Evolutionary conservation across 2,797 vertebrate species (phyloP), one percentile per base, ranked within the genome.

Genomic region (Gymnoscopelus braueri): DNA sequence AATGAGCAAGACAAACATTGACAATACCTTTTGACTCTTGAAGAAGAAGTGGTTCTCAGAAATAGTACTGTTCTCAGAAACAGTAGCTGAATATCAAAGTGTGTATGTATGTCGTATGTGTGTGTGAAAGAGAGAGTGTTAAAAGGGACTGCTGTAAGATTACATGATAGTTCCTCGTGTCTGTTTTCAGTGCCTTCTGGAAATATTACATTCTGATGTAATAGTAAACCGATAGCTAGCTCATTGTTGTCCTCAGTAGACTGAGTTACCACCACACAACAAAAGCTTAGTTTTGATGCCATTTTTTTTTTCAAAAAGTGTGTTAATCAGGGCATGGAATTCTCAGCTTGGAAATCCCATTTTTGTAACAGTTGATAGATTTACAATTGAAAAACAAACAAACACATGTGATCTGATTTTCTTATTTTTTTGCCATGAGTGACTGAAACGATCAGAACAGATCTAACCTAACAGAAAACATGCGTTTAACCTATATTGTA

Each of bases 321-420:
- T 57, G 60, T 13, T 59, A 7, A 35, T 52, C n/a, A 67, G 63
- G 54, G 8, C 2, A 32, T n/a, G 54, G 3, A 9, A 3, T 53
- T 10, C 23, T 63, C 8, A 57, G 8, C 3, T 8, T 23, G 23
- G 23, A 78, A 72, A 55, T 63, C 23, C 10, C 2, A 15, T 58
- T 29, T 58, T 13, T n/a, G 50, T 19, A 67, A 24, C n/a, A 35
- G 9, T 54, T 8, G 59, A 71, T 70, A 65, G 47, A 53, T 68
- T 81, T 60, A 67, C 67, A 72, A 11, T 14, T 29, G 50, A 75
- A 78, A 56, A 52, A 6, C 7, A 48, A 60, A 76, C 61, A 52
- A 84, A 67, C 24, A 47, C 50, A 78, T 65, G 69, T 47, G n/a
- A 9, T 48, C 3, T 62, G 19, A 53, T 44, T 4, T 61, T 3